Evolutionary conservation across 1,140 invertebrate species (phyloP), one percentile per base, ranked within the genome.

Genomic region (Campoletis sonorensis): DNA sequence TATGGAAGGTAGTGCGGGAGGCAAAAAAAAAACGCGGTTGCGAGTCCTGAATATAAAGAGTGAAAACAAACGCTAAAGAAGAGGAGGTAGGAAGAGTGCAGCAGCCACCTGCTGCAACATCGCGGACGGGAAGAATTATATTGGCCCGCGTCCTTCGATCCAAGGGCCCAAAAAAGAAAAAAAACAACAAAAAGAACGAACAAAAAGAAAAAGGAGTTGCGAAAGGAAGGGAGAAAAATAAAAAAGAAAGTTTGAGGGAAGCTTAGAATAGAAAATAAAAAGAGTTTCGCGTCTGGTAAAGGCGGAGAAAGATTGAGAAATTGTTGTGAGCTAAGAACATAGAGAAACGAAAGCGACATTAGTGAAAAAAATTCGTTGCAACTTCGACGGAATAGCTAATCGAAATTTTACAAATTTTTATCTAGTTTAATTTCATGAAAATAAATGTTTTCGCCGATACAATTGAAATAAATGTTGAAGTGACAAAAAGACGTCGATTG

Each of bases 71-170:
- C 72, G 72, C 8, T 1, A 49, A 26, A 30, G 23, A 23, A 49
- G 70, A 40, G 70, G 33, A 72, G 15, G 11, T 5, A 18, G 72
- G 67, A 70, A 8, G 67, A 30, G 67, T 0, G 27, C 30, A 26
- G 61, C 27, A 73, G 72, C 72, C 72, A 75, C 72, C 72, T 75
- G 72, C 72, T 75, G 72, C 72, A 75, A 75, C 72, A 75, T 30
- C 72, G 67, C 30, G 72, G 16, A 30, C 37, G 45, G 49, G 26
- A 23, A 49, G 40, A 45, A 49, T 54, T 75, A 75, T 75, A 75
- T 75, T 75, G 72, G 68, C 72, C 67, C 76, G 27, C 71, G 78
- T 79, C 81, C 78, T 81, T 76, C 81, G 61, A 37, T 79, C 71
- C 79, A 82, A 76, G 73, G 71, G 70, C 45, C 27, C 45, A n/a